These are phyloP conservation scores for Alviniconcha strummeri DNA, from an alignment of 2,888 invertebrate species.

Conservation along the genomic window DNA sequence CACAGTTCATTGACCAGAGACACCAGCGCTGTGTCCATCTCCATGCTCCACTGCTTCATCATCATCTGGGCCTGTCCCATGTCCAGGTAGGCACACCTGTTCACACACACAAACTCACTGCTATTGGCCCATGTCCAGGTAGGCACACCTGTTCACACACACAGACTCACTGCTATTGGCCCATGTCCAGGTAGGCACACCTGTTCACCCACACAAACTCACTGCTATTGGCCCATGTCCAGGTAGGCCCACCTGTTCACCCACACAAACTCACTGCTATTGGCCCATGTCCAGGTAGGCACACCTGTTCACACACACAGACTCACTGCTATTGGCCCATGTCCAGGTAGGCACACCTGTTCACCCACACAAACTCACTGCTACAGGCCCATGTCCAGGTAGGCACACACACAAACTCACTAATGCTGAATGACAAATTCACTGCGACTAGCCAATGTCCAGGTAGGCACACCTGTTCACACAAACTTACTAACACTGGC, in stretches of 20 bases:
- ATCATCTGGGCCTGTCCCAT: conserved; percentile 66
- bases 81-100: conserved; percentile 68
- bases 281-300: conserved; percentile 66
- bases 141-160: conserved; percentile 60
- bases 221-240: conserved; percentile 64
- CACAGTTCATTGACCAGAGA: conserved; percentile 65
- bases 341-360: conserved; percentile 68
- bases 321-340: conserved; percentile 58
- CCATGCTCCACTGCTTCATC: conserved; percentile 67
- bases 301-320: conserved; percentile 51
- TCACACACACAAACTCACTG: conserved; percentile 34
- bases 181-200: conserved; percentile 66
- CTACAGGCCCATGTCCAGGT: conserved; percentile 66
- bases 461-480: conserved; percentile 57
- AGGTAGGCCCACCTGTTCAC: conserved; percentile 57
- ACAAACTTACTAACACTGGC: conserved; percentile 55
- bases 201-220: conserved; percentile 42
- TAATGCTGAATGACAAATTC: too few species aligned
- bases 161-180: conserved; percentile 55
- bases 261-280: conserved; percentile 46
- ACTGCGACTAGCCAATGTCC: conserved; percentile 64
- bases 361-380: conserved; percentile 28
- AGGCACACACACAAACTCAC: conserved; percentile 46
- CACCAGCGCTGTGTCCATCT: conserved; percentile 68
- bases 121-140: conserved; percentile 67